Conservation (phyloP, 2,888 invertebrate genomes). For the Antheraea assamensis region DNA sequence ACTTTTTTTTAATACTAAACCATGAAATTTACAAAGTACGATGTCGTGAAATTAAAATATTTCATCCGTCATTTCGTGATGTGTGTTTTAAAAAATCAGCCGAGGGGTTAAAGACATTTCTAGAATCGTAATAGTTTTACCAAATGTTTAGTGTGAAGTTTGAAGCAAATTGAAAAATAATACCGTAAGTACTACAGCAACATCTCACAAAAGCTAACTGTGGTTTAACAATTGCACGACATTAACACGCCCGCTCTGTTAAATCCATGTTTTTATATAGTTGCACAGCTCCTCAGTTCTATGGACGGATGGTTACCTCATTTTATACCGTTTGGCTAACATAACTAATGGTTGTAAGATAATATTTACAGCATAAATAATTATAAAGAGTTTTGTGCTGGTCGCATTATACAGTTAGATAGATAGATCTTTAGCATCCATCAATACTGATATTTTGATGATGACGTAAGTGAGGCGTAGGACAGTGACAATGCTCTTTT, state of each 20-base stretch:
- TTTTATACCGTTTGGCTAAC: conserved; percentile 3
- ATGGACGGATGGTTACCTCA: not conserved
- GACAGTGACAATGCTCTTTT: too few relatives aligned
- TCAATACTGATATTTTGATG: too few relatives aligned
- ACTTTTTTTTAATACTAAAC: too few relatives aligned
- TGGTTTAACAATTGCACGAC: not conserved
- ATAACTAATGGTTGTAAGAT: not conserved
- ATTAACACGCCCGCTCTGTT: conserved; percentile 9
- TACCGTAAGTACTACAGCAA: conserved; percentile 11
- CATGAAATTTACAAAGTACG: too few relatives aligned
- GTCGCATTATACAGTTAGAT: too few relatives aligned
- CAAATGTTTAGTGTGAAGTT: not conserved
- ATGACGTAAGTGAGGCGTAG: too few relatives aligned
- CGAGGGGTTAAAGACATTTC: too few relatives aligned
- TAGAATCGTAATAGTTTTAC: not conserved
- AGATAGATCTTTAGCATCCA: too few relatives aligned
- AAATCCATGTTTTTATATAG: not conserved
- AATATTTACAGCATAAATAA: not conserved
- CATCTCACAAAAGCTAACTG: conserved; percentile 3
- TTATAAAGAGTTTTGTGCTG: not conserved
- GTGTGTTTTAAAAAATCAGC: too few relatives aligned
- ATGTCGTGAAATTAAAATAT: too few relatives aligned
- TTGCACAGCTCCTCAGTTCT: not conserved
- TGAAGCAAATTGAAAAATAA: not conserved
- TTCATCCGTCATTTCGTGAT: too few relatives aligned